These are phyloP conservation scores for Cybosia mesomella DNA, from an alignment of 2,888 invertebrate genomes.

Conservation along the genomic window DNA sequence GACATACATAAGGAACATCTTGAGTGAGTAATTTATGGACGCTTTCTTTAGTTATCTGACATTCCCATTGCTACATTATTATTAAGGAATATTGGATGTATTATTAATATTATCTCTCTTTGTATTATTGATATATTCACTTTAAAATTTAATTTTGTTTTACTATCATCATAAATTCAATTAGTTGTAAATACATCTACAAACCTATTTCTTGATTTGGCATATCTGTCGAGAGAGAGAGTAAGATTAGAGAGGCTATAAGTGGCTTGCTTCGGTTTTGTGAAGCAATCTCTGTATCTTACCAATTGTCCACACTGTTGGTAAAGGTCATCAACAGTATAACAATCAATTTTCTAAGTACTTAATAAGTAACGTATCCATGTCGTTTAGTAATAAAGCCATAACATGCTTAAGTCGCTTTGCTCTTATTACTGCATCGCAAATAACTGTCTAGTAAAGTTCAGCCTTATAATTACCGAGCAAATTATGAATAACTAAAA, in stretches of 20 bases:
- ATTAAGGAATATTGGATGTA: not conserved
- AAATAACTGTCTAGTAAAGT: not conserved
- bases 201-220: too few relatives aligned
- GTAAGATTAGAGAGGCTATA: too few relatives aligned
- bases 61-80: not conserved
- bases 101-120: too few relatives aligned
- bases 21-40: slow-evolving; percentile 87
- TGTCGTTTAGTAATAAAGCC: not conserved
- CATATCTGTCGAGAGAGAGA: too few relatives aligned
- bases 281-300: not conserved
- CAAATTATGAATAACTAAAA: not conserved
- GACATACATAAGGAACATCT: slow-evolving; percentile 90
- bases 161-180: not conserved
- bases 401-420: not conserved
- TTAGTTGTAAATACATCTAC: not conserved
- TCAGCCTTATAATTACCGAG: not conserved
- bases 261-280: too few relatives aligned
- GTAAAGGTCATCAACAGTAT: too few relatives aligned
- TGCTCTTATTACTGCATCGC: not conserved
- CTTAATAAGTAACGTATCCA: not conserved
- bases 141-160: not conserved
- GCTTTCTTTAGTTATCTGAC: not conserved
- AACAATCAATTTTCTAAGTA: too few relatives aligned
- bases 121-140: not conserved
- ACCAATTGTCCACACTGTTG: too few relatives aligned